Percentiles rank a stretch among this genome's conserved stretches.
phyloP scores from a whole-genome alignment of 1,140 invertebrate species.

The Drosophila ohnishii region DNA sequence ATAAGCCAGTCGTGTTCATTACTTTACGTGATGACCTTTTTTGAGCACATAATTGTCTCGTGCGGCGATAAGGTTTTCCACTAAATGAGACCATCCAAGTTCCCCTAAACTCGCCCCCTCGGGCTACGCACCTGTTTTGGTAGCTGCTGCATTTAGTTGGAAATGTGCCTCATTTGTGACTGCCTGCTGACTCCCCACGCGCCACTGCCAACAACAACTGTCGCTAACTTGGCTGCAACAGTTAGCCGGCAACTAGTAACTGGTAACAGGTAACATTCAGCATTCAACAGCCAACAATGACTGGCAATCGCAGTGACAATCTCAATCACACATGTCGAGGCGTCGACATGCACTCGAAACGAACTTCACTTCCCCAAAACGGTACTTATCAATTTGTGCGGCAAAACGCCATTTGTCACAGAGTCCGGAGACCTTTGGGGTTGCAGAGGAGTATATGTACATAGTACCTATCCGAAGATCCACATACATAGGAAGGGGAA shows the following conservation, averaged over 20 bases:
- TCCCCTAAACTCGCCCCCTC: background rate
- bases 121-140: conserved; percentile 37
- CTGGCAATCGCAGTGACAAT: conserved; percentile 57
- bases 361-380: conserved; percentile 59
- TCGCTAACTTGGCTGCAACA: conserved; percentile 47
- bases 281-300: conserved; percentile 52
- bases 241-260: conserved; percentile 38
- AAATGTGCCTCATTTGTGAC: conserved; percentile 53
- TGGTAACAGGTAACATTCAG: conserved; percentile 20
- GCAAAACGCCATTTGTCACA: conserved; percentile 69
- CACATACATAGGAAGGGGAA: conserved; percentile 24
- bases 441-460: background rate
- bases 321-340: conserved; percentile 44
- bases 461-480: conserved; percentile 9
- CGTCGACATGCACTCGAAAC: conserved; percentile 59
- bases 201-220: conserved; percentile 61
- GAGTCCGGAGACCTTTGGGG: conserved; percentile 27
- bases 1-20: conserved; percentile 11
- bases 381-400: conserved; percentile 76
- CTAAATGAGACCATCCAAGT: background rate
- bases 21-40: conserved; percentile 22
- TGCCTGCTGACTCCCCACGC: conserved; percentile 28
- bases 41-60: conserved; percentile 19
- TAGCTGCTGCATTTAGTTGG: conserved; percentile 28
- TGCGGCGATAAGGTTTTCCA: conserved; percentile 8